A percentile compares a stretch with the other conserved stretches of the same genome.
Evolutionary conservation across 2,797 vertebrate genomes (phyloP).

Genomic region (Jordanella pulchra): DNA sequence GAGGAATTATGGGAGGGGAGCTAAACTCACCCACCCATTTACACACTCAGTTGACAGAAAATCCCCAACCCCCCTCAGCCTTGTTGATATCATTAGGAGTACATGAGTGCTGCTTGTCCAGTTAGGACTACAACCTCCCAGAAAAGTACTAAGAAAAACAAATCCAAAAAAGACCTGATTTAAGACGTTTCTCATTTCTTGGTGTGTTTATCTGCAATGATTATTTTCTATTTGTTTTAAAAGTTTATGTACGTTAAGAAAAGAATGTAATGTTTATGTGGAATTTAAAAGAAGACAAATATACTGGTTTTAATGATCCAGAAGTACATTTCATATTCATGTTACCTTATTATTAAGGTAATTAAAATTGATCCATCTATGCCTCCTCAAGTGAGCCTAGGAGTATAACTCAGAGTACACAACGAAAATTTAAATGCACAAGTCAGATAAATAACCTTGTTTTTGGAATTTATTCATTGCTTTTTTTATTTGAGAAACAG

Average conservation of each 20-base stretch:
- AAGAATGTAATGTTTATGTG: not conserved
- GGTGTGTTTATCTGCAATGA: not conserved
- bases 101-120: too few relatives aligned
- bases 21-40: conserved; percentile 31
- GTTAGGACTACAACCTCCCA: too few relatives aligned
- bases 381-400: not conserved
- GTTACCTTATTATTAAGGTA: not conserved
- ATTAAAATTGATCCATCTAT: not conserved
- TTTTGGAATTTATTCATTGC: not conserved
- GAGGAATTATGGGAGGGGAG: conserved; percentile 6
- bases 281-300: not conserved
- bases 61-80: not conserved
- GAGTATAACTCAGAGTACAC: not conserved
- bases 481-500: not conserved
- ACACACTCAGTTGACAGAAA: conserved; percentile 6
- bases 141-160: too few relatives aligned
- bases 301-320: not conserved
- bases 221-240: not conserved
- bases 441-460: not conserved
- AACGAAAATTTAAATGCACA: not conserved
- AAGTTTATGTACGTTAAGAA: not conserved
- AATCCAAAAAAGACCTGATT: not conserved
- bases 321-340: not conserved
- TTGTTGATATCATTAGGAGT: too few relatives aligned
- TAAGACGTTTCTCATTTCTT: too few relatives aligned